Evolutionary conservation across 2,797 vertebrate species (phyloP).

Genomic region (Gambelia wislizenii): DNA sequence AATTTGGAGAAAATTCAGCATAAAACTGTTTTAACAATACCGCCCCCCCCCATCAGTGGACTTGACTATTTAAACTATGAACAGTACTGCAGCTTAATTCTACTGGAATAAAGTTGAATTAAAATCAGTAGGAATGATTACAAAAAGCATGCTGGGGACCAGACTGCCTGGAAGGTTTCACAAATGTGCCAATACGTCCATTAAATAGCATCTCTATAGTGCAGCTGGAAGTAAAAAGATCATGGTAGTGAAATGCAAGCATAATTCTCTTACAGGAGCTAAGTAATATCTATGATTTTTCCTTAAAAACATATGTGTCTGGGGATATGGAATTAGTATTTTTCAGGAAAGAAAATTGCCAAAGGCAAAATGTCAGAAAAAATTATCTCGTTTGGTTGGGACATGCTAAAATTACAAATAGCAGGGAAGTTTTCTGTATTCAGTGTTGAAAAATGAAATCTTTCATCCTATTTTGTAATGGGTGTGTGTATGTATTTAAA

Average conservation of each 20-base stretch:
- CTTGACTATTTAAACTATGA: background rate
- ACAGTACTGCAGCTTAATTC: background rate
- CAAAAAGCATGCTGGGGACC: background rate
- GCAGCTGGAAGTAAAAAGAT: conserved; percentile 62
- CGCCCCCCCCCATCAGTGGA: background rate
- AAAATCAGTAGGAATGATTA: background rate
- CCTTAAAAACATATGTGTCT: conserved; percentile 26
- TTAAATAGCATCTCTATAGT: conserved; percentile 57
- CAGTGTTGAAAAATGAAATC: conserved; percentile 51
- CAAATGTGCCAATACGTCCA: conserved; percentile 29
- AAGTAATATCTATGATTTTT: conserved; percentile 37
- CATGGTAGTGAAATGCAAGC: conserved; percentile 43
- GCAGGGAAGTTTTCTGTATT: background rate
- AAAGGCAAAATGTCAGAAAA: conserved; percentile 69
- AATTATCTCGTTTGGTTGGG: background rate
- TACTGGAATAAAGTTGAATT: background rate
- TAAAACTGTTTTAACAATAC: background rate
- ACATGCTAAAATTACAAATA: background rate
- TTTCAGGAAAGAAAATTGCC: conserved; percentile 76
- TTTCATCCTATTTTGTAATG: conserved; percentile 61
- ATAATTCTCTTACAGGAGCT: conserved; percentile 33
- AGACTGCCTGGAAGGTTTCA: conserved; percentile 23
- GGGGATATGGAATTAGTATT: conserved; percentile 71
- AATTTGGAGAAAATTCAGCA: background rate
- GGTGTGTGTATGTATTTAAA: conserved; percentile 47